Evolutionary conservation across 1,140 invertebrate genomes (phyloP), one percentile per base, ranked within the genome.

Genomic region (Drosophila hydei): DNA sequence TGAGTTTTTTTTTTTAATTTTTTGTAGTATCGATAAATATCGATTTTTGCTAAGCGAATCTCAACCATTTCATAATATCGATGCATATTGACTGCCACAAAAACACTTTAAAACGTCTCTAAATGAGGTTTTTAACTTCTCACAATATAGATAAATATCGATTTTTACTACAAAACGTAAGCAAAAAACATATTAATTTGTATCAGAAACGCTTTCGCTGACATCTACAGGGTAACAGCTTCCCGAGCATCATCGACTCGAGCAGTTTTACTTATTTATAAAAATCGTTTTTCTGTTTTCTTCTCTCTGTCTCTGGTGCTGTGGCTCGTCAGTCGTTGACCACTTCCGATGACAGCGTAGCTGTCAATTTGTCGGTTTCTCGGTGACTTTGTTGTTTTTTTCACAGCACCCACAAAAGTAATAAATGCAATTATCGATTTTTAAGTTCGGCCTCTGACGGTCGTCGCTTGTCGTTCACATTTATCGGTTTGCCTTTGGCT

Each of bases 381-480:
- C 42, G 7, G 65, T 42, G 68, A 19, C 55, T 33, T 12, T 33
- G 9, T 33, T 23, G 21, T 33, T 33, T 30, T 30, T 30, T 8
- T 30, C 7, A 8, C 9, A 9, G 30, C 30, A 33, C 59, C 70
- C 43, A 45, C 72, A 72, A 40, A 75, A 55, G 78, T 80, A 80
- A 80, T 81, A 79, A 76, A 58, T 45, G 48, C 72, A 79, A 79
- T 60, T 64, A 80, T 80, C 71, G 70, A 81, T 81, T 65, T 56
- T 72, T 40, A 62, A 36, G 51, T 63, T 50, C 21, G 36, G 16
- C 30, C 59, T 60, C 25, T 73, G 70, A 55, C 58, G 56, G 42
- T 61, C 47, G 47, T 63, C 40, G 25, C 8, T 12, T 4, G 19
- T 19, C 19, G 19, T 47, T 47, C 30, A 33, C 30, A 33, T 33